These are phyloP conservation scores for Falcunculus frontatus DNA, from an alignment of 2,113 vertebrate genomes.

Conservation along the genomic window DNA sequence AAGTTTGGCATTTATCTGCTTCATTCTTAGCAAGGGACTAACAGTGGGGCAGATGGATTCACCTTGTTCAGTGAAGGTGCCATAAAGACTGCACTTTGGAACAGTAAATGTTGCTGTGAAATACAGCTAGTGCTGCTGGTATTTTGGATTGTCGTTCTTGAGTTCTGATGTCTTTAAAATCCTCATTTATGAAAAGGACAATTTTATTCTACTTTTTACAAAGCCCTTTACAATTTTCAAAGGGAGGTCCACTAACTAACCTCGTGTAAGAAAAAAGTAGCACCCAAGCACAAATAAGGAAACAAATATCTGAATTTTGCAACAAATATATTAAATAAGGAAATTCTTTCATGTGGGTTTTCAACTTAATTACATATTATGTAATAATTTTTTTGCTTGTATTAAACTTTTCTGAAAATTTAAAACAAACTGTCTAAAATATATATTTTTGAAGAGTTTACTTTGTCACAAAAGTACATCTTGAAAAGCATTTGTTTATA, in stretches of 20 bases:
- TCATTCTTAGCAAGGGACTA: slow-evolving; percentile 6
- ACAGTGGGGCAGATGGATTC: slow-evolving; percentile 29
- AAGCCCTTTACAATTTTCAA: background rate
- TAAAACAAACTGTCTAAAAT: background rate
- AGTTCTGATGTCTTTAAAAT: background rate
- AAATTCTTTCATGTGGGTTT: background rate
- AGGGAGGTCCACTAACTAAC: background rate
- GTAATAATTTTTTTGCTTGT: background rate
- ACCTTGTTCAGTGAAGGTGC: background rate
- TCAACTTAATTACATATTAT: background rate
- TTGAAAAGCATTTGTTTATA: background rate
- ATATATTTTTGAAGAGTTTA: background rate
- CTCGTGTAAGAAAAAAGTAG: background rate
- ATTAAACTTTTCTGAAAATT: background rate
- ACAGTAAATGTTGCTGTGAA: background rate
- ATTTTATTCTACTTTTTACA: background rate
- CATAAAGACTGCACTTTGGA: background rate
- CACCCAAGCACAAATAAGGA: background rate
- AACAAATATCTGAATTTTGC: background rate
- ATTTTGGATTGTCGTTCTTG: background rate
- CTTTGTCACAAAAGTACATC: background rate
- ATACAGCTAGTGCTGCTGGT: background rate
- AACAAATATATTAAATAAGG: background rate
- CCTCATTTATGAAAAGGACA: background rate
- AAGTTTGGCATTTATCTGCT: slow-evolving; percentile 35